phyloP scores from a whole-genome alignment of 1,140 invertebrate genomes.

The Diachasmimorpha longicaudata region DNA sequence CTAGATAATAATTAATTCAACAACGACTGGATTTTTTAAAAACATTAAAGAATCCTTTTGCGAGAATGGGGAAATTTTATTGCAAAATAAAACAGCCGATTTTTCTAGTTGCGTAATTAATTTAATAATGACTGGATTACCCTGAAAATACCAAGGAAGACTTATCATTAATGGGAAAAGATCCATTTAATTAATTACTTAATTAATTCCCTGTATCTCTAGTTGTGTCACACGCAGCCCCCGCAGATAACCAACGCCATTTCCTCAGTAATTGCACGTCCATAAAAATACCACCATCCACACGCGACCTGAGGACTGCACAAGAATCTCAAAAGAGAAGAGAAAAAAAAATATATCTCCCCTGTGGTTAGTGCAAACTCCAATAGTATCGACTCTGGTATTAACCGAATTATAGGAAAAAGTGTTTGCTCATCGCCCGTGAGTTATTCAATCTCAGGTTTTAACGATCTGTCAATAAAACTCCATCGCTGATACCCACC shows the following conservation, averaged over 20 bases:
- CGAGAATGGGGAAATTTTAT: too few species aligned
- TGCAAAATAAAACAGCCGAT: too few species aligned
- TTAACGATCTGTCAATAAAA: neutral
- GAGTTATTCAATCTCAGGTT: neutral
- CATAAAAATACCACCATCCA: neutral
- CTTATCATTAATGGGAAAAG: too few species aligned
- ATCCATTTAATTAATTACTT: too few species aligned
- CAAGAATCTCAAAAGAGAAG: neutral
- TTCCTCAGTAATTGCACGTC: neutral
- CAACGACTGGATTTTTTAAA: too few species aligned
- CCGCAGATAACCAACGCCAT: neutral
- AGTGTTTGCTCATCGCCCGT: neutral
- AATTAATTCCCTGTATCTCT: neutral
- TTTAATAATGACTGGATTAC: too few species aligned
- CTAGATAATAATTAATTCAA: too few species aligned
- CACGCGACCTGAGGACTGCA: neutral
- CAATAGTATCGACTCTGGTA: neutral
- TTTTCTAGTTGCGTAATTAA: too few species aligned
- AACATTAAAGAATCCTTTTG: too few species aligned
- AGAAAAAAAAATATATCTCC: neutral
- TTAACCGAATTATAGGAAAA: neutral
- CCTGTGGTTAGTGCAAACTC: neutral
- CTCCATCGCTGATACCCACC: neutral
- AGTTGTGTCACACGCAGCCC: neutral
- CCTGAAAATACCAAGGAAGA: too few species aligned